Evolutionary conservation across 2,888 invertebrate species (phyloP).

Genomic region (Trachelus troglodyta): DNA sequence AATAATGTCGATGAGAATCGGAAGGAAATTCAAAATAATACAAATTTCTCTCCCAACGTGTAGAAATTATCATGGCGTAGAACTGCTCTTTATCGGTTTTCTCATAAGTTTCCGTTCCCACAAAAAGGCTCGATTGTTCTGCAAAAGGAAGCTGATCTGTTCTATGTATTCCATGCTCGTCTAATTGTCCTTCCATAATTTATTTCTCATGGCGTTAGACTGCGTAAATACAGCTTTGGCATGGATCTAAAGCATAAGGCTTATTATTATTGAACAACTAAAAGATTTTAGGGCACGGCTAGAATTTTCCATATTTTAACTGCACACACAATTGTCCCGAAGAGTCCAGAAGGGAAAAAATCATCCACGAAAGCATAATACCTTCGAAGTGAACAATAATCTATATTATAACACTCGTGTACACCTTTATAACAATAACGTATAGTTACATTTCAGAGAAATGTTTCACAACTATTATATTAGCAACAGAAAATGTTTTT

Average conservation of each 20-base stretch:
- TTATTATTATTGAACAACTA: background rate
- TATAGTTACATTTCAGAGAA: background rate
- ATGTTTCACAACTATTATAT: background rate
- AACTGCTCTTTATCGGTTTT: slow-evolving; percentile 12
- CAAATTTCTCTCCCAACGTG: background rate
- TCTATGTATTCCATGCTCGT: background rate
- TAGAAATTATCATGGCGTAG: background rate
- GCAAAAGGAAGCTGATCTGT: background rate
- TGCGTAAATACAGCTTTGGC: background rate
- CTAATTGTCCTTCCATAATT: background rate
- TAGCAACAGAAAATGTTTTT: no score
- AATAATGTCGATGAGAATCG: background rate
- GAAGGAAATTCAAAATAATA: background rate
- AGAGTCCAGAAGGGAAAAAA: no score
- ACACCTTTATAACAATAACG: no score
- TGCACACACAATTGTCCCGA: no score
- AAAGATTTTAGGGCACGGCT: background rate
- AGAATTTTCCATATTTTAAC: background rate
- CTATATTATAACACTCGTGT: no score
- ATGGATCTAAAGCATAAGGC: background rate
- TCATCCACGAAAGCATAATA: no score
- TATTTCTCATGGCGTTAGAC: background rate
- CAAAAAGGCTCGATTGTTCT: slow-evolving; percentile 16
- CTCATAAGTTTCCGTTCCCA: slow-evolving; percentile 16
- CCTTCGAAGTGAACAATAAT: no score